These are phyloP conservation scores for Rallus crepitans DNA, from an alignment of 2,797 vertebrate genomes.

Conservation along the genomic window DNA sequence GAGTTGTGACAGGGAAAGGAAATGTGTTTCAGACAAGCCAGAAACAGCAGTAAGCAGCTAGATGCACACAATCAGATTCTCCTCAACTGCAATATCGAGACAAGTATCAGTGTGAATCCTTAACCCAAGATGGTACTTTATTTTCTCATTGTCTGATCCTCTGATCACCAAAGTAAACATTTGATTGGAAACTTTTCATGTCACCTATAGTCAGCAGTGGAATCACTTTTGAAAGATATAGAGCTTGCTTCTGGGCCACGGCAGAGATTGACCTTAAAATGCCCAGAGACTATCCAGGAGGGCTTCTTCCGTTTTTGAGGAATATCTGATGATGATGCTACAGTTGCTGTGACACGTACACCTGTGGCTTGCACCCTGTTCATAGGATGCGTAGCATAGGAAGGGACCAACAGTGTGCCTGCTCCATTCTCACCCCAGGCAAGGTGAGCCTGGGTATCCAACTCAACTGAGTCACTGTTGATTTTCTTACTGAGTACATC, in stretches of 20 bases:
- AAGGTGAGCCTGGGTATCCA: background rate
- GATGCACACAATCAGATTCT: conserved; percentile 17
- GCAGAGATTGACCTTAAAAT: background rate
- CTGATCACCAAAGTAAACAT: background rate
- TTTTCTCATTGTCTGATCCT: background rate
- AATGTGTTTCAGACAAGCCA: conserved; percentile 54
- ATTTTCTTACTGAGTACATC: background rate
- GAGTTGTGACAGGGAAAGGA: conserved; percentile 65
- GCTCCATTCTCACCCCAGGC: background rate
- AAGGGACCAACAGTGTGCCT: background rate
- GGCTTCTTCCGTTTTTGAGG: background rate
- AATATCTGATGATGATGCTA: background rate
- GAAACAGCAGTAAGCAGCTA: conserved; percentile 33
- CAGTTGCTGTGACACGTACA: background rate
- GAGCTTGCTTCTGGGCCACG: background rate
- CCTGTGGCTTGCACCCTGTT: background rate
- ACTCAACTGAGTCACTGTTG: background rate
- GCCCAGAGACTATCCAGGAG: background rate
- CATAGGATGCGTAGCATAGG: background rate
- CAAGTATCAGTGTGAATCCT: conserved; percentile 21
- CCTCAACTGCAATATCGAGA: conserved; percentile 5
- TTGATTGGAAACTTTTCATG: background rate
- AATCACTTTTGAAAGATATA: background rate
- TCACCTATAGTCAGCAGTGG: background rate
- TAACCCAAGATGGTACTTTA: background rate